Evolutionary conservation across 2,113 vertebrate genomes (phyloP).

Genomic region (Saccopteryx bilineata): DNA sequence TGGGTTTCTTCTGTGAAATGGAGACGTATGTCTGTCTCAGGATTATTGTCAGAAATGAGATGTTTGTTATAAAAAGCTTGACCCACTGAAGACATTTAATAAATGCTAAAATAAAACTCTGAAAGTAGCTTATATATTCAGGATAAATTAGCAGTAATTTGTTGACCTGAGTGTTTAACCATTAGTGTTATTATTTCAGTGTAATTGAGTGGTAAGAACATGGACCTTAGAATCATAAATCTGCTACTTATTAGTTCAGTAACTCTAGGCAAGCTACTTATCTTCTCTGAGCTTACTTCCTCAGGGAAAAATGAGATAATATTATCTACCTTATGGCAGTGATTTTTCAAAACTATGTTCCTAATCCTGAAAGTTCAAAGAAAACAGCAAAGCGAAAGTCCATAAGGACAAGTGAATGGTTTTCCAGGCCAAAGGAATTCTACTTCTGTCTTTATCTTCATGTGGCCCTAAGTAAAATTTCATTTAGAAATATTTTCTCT

Average conservation of each 20-base stretch:
- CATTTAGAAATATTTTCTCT: slow-evolving; percentile 48
- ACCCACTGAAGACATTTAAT: background rate
- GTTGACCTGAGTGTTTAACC: slow-evolving; percentile 4
- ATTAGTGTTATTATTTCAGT: slow-evolving; percentile 19
- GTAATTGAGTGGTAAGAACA: background rate
- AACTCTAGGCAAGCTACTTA: background rate
- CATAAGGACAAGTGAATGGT: slow-evolving; percentile 11
- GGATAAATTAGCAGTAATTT: slow-evolving; percentile 33
- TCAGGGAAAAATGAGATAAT: slow-evolving; percentile 39
- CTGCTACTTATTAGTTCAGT: background rate
- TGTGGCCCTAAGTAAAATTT: background rate
- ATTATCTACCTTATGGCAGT: background rate
- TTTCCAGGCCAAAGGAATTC: background rate
- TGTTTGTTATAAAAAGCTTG: background rate
- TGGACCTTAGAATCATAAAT: background rate
- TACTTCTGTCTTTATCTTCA: slow-evolving; percentile 26
- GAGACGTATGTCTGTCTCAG: background rate
- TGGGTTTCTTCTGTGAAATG: slow-evolving; percentile 16
- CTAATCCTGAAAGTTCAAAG: background rate
- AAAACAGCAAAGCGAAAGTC: background rate
- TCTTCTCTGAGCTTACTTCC: background rate
- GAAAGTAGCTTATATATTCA: background rate
- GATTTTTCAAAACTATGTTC: slow-evolving; percentile 20
- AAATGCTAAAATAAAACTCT: background rate
- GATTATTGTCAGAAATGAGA: slow-evolving; percentile 40